These are phyloP conservation scores for Gastrophysa polygoni DNA, from an alignment of 2,888 invertebrate species.

Conservation along the genomic window DNA sequence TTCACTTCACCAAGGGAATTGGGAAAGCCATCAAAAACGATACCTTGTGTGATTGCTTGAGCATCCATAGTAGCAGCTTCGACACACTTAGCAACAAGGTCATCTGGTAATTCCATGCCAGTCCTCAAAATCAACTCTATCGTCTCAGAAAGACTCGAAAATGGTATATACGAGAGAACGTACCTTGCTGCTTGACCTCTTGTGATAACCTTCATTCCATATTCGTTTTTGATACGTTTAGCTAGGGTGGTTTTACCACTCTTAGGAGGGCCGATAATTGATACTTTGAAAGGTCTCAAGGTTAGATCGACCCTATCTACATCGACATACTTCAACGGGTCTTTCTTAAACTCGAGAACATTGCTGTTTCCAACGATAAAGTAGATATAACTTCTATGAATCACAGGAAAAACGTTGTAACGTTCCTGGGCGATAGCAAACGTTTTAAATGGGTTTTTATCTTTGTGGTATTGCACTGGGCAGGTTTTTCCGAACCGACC, in stretches of 20 bases:
- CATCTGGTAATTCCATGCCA: conserved; percentile 59
- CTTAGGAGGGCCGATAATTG: conserved; percentile 68
- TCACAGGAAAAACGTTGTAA: conserved; percentile 61
- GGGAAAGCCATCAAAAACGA: conserved; percentile 69
- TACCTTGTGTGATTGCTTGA: conserved; percentile 60
- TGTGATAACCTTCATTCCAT: conserved; percentile 63
- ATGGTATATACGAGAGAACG: conserved; percentile 60
- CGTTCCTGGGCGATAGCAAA: conserved; percentile 58
- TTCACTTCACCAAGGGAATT: conserved; percentile 60
- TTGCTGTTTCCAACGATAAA: conserved; percentile 62
- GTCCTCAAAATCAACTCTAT: conserved; percentile 55
- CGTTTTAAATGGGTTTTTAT: conserved; percentile 60
- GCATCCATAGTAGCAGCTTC: conserved; percentile 62
- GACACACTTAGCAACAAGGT: conserved; percentile 61
- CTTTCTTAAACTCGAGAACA: conserved; percentile 60
- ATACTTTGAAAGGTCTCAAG: conserved; percentile 62
- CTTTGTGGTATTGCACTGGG: conserved; percentile 66
- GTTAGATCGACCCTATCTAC: conserved; percentile 58
- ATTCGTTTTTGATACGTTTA: conserved; percentile 61
- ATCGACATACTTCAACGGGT: conserved; percentile 65
- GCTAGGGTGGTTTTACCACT: conserved; percentile 67
- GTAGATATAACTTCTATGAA: conserved; percentile 67
- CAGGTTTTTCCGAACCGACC: conserved; percentile 70
- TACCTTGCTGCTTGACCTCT: conserved; percentile 63
- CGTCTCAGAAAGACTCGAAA: conserved; percentile 60